Evolutionary conservation across 2,797 vertebrate genomes (phyloP), one percentile per base, ranked within the genome.

Genomic region (Pelodytes ibericus): DNA sequence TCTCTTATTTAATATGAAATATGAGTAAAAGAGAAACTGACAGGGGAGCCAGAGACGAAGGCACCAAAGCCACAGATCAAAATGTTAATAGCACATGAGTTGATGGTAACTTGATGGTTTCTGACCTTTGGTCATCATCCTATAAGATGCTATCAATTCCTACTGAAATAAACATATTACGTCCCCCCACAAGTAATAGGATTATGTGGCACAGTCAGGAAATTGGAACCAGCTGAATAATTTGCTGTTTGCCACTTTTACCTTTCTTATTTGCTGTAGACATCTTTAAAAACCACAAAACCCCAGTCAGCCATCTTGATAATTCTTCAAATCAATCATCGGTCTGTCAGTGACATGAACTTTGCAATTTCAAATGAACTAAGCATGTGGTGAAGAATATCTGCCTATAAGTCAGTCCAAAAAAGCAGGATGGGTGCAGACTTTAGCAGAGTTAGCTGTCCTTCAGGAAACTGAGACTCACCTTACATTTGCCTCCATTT

Each of bases 1-100:
- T 78, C 76, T 72, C 70, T 78, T 67, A 60, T 18, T 60, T 78
- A 73, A 73, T 73, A 78, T 72, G 76, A 68, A 72, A 68, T 44
- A 3, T 67, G 63, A 60, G 62, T 31, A 31, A 78, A 78, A 78
- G 70, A 57, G 30, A 58, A 73, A 4, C 53, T 72, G 75, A 78
- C 62, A 75, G 47, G 41, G 75, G 69, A 78, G 69, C 71, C 75
- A 53, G 63, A 20, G 25, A 62, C 47, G 62, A 62, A 61, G 58
- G 63, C 39, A 39, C 7, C 1, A 1, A 33, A 63, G 33, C 62
- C 62, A 41, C 53, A 53, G 63, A 78, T 77, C 69, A 72, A 60
- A n/a, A 77, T 77, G 61, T 63, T 77, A 77, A 72, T 31, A 58
- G 53, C 25, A 57, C 29, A 41, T 33, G 36, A 78, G 63, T 61